Evolutionary conservation across 2,113 vertebrate species (phyloP), one percentile per base, ranked within the genome.

Genomic region (Chionis minor): DNA sequence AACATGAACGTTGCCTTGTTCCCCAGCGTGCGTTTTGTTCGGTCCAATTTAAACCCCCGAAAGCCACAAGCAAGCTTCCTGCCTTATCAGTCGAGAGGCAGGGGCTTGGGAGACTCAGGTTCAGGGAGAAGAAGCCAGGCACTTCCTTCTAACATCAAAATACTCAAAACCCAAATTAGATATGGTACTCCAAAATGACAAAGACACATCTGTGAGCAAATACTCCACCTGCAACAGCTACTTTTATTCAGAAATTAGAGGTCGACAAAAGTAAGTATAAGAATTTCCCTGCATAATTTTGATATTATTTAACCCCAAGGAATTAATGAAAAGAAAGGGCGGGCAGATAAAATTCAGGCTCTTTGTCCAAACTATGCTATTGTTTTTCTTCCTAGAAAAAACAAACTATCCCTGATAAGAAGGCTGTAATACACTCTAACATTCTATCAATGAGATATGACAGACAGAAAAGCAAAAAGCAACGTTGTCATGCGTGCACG

Each of bases 21-120:
- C n/a, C 20, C 14, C 14, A 26, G n/a, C 0, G 0, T 26, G 33
- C 8, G 12, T 28, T 77, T 75, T 69, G 21, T 58, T 88, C 80
- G 61, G 32, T 65, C 14, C 10, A 6, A 71, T 45, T 84, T 33
- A 94, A 95, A 75, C 3, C 5, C 23, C 52, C 33, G 15, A 91
- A 87, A 20, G 10, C 22, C 35, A 63, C 23, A 72, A 61, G 22
- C 21, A 72, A 79, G 26, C 45, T 69, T 28, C 40, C 15, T 2
- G 1, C 51, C 88, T 70, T 40, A 59, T 22, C 45, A 83, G 44
- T 32, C 27, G 51, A 21, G 51, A 78, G 32, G 12, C 20, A 81
- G 38, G 1, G 0, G 30, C 47, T 47, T 0, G 0, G 52, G 17
- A 95, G 16, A 14, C 72, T 42, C 2, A 1, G 16, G 12, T 12